phyloP scores from a whole-genome alignment of 2,797 vertebrate genomes.

The Thalassophryne amazonica region DNA sequence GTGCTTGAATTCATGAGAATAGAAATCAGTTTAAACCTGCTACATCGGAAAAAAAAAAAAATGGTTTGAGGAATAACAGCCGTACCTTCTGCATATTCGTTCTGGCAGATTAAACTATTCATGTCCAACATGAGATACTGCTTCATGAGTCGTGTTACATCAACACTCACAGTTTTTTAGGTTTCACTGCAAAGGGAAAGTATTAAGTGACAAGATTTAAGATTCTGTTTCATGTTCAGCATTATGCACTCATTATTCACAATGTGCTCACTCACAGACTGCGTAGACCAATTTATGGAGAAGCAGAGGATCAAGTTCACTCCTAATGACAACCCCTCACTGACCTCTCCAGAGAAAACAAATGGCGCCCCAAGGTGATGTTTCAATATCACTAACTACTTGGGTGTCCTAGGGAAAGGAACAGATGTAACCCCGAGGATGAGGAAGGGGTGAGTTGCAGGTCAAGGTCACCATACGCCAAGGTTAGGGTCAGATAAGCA shows the following conservation, averaged over 20 bases:
- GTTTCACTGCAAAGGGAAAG: conserved; percentile 45
- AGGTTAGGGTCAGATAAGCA: conserved; percentile 88
- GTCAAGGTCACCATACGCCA: conserved; percentile 89
- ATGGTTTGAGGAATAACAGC: conserved; percentile 2
- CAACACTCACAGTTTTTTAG: background rate
- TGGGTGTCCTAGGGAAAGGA: conserved; percentile 80
- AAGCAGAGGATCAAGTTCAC: conserved; percentile 83
- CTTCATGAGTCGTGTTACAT: background rate
- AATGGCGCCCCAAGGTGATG: conserved; percentile 86
- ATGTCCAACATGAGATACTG: conserved; percentile 6
- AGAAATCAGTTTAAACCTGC: conserved; percentile 19
- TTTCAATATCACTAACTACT: conserved; percentile 86
- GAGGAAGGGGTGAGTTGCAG: conserved; percentile 78
- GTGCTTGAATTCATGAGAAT: conserved; percentile 50
- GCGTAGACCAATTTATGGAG: conserved; percentile 72
- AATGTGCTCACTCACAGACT: conserved; percentile 57
- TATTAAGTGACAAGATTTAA: conserved; percentile 48
- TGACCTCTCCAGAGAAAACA: conserved; percentile 83
- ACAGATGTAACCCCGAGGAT: conserved; percentile 84
- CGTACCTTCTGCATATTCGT: background rate
- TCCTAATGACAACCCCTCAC: conserved; percentile 78
- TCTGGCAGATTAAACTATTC: conserved; percentile 7
- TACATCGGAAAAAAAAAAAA: conserved; percentile 14
- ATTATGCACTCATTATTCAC: conserved; percentile 71
- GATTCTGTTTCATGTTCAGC: conserved; percentile 62